Evolutionary conservation across 2,797 vertebrate genomes (phyloP).

Genomic region (Amphiprion clarkii): DNA sequence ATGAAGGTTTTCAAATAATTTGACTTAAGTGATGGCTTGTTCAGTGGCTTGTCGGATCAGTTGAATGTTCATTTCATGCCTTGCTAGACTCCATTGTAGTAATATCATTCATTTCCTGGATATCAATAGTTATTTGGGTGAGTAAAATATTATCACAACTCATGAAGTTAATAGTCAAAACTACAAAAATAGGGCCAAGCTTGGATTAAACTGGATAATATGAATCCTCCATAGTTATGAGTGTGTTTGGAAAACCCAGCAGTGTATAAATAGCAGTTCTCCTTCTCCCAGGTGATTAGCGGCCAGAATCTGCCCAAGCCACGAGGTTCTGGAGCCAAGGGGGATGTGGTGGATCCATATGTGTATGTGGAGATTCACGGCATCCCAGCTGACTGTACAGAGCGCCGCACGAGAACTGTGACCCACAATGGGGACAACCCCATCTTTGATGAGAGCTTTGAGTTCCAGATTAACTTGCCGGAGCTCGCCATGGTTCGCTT

Average conservation of each 20-base stretch:
- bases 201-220: background rate
- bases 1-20: background rate
- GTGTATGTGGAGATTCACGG: conserved; percentile 96
- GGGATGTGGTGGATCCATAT: conserved; percentile 94
- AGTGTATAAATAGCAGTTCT: background rate
- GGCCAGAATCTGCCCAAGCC: conserved; percentile 96
- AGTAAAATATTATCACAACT: background rate
- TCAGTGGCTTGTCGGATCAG: background rate
- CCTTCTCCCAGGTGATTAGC: conserved; percentile 87
- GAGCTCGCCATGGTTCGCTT: conserved; percentile 97
- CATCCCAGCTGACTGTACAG: conserved; percentile 95
- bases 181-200: background rate
- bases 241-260: background rate
- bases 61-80: background rate
- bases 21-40: no score
- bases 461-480: conserved; percentile 96
- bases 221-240: background rate
- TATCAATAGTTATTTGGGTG: background rate
- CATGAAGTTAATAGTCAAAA: background rate
- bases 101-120: background rate
- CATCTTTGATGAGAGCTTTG: conserved; percentile 96
- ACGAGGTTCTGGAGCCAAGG: conserved; percentile 93
- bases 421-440: conserved; percentile 94
- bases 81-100: background rate
- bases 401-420: conserved; percentile 93